Base-by-base conservation (phyloP, 1,140 invertebrate genomes). In the Euura lappo region DNA sequence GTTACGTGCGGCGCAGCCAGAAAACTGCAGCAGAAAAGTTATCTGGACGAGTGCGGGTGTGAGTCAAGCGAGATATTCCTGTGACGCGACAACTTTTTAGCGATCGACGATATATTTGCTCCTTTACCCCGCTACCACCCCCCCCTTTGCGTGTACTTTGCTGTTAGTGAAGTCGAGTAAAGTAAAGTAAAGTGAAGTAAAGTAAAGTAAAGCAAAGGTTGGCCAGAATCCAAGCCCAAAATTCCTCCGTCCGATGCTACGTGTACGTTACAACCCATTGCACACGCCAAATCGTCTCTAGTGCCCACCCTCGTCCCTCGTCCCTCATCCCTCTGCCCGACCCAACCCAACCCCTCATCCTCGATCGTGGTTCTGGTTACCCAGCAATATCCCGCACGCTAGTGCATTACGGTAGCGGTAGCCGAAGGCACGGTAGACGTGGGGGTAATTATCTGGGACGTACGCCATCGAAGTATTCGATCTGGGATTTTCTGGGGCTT, bases 201-300 rank as follows among this genome's bases (percentile, higher is more conserved):
- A 80, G 76, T 76, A 78, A 83, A 83, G 79, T 81, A 81, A 83
- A 83, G 81, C 81, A 77, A 78, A 72, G 74, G 72, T 80, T 86
- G 84, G 84, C 84, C 77, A 72, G 44, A 74, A 78, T 81, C 84
- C 85, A 85, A 85, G 77, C 78, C 74, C 72, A 80, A 60, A 80
- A 84, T 85, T 81, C 80, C 75, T 75, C 76, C 70, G 76, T 77
- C 78, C 78, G 76, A 72, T 77, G 75, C 78, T 77, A 75, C 75
- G 81, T 73, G 71, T 78, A 77, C 83, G 83, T 85, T 84, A 85
- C 83, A 81, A 83, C 76, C 83, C 85, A 86, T 86, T 86, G 83
- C 84, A 85, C 85, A 85, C 79, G 83, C 81, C 81, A 78, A 86
- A 86, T 81, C 81, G 83, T 84, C 79, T 85, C 80, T 80, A 75